Evolutionary conservation across 2,797 vertebrate species (phyloP).

Genomic region (Paguma larvata): DNA sequence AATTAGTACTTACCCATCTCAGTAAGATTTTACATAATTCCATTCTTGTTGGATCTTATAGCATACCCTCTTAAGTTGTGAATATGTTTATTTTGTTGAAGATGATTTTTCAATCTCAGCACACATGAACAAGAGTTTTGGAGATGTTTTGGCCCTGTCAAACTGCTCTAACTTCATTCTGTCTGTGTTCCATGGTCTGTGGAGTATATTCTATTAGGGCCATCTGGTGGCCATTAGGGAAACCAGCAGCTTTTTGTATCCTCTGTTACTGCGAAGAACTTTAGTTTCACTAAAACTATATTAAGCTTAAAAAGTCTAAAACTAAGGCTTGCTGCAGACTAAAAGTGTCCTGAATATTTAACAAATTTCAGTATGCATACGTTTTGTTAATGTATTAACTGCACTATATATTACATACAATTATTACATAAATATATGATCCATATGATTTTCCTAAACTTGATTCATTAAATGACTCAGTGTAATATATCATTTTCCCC

Average conservation of each 20-base stretch:
- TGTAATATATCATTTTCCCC: neutral
- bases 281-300: neutral
- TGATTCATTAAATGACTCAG: neutral
- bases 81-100: neutral
- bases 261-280: neutral
- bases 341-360: neutral
- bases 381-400: neutral
- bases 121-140: neutral
- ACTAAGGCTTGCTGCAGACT: neutral
- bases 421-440: neutral
- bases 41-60: neutral
- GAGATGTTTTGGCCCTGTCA: too few relatives aligned
- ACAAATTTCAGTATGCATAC: neutral
- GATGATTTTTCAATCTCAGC: neutral
- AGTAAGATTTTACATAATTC: neutral
- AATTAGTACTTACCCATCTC: neutral
- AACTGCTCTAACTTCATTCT: neutral
- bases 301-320: neutral
- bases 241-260: neutral
- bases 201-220: neutral
- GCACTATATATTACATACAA: neutral
- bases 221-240: constrained; percentile 2
- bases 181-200: fast-evolving
- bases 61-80: neutral
- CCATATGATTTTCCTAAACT: neutral